phyloP scores from a whole-genome alignment of 2,797 vertebrate genomes.

The Sebastes vulpes region DNA sequence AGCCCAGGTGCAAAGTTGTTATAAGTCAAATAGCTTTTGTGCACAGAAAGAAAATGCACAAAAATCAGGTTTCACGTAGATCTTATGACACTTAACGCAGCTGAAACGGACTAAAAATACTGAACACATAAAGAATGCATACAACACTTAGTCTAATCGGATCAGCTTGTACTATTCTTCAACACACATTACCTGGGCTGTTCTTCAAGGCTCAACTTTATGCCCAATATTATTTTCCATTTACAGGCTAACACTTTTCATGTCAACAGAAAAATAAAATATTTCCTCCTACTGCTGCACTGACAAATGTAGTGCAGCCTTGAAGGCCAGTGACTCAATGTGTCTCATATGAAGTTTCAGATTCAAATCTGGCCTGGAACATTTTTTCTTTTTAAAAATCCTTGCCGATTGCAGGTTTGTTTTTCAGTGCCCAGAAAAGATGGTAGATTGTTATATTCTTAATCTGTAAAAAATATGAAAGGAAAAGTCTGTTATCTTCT shows the following conservation, averaged over 20 bases:
- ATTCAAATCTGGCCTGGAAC: neutral
- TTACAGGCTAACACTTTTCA: conserved; percentile 2
- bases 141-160: neutral
- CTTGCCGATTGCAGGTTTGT: neutral
- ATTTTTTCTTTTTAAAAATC: neutral
- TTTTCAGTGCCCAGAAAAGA: neutral
- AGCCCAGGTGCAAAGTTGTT: neutral
- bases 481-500: conserved; percentile 2
- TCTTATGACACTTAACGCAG: neutral
- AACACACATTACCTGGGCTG: neutral
- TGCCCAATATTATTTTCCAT: conserved; percentile 15
- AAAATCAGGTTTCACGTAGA: neutral
- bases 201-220: conserved; percentile 14
- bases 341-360: neutral
- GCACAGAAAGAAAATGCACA: neutral
- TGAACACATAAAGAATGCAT: neutral
- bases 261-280: conserved; percentile 20
- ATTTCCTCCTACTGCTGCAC: neutral
- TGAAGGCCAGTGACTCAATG: neutral
- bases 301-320: neutral
- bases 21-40: neutral
- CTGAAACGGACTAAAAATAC: neutral
- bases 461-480: conserved; percentile 4
- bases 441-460: neutral
- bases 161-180: neutral